Evolutionary conservation across 2,113 vertebrate genomes (phyloP), one percentile per base, ranked within the genome.

Genomic region (Perognathus longimembris): DNA sequence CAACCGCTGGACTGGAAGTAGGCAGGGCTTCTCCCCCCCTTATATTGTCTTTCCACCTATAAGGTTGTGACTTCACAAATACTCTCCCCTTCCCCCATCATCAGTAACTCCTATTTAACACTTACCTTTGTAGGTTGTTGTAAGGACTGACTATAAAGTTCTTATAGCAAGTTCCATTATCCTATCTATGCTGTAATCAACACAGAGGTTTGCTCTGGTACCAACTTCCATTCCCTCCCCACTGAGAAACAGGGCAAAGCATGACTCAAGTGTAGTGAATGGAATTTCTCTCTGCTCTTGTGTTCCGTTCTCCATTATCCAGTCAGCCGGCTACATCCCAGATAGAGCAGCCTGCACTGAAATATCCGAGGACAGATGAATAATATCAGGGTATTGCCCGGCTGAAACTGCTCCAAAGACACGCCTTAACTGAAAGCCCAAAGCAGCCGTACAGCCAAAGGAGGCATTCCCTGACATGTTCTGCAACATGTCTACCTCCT

Each of bases 1-100:
- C 38, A 74, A 21, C 66, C n/a, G 4, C 76, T n/a, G 30, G 45
- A 84, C 64, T 61, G 76, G 73, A 83, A 89, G 66, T 40, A 78
- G 24, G 28, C 1, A 32, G 28, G n/a, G 15, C 15, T 76, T 63
- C 57, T 15, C 15, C 81, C 24, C 24, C 18, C 77, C 30, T 61
- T 69, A 34, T 77, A 54, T 85, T 81, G 67, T 82, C 84, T 95
- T 89, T 73, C 74, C 92, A 32, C 42, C 57, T 32, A 11, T 66
- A 89, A 36, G n/a, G 34, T 64, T 36, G 42, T 71, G 82, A 90
- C 42, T 40, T 87, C 67, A 73, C 59, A 79, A n/a, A 82, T 63
- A 77, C 66, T 59, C 12, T 21, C 11, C 45, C 50, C 61, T 30
- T 28, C 54, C 45, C 59, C 22, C 76, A 78, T 40, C 15, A 50